Evolutionary conservation across 2,113 vertebrate species (phyloP).

Genomic region (Panthera tigris): DNA sequence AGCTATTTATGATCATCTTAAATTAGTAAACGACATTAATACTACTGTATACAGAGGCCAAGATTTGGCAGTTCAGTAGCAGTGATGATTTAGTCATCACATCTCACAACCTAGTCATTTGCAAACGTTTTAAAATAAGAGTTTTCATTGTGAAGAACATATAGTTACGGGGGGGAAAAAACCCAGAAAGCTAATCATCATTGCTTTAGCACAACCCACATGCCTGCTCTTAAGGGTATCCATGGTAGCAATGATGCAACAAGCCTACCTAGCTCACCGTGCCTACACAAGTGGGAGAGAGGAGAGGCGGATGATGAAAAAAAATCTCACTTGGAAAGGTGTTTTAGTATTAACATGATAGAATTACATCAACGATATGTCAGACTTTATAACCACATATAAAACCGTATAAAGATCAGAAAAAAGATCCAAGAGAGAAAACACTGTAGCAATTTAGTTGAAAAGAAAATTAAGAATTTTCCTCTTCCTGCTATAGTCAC

Average conservation of each 20-base stretch:
- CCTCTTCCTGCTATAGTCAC: not conserved
- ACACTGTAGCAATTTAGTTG: not conserved
- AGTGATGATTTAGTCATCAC: conserved; percentile 62
- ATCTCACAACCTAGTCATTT: conserved; percentile 69
- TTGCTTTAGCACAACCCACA: conserved; percentile 77
- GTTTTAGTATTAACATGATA: conserved; percentile 67
- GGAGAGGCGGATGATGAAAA: conserved; percentile 70
- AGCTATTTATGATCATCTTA: conserved; percentile 60
- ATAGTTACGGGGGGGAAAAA: conserved; percentile 8
- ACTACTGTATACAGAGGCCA: conserved; percentile 53
- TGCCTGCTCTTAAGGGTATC: conserved; percentile 85
- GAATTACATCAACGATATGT: conserved; percentile 63
- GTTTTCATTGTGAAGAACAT: conserved; percentile 68
- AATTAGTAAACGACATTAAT: conserved; percentile 67
- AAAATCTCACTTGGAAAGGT: conserved; percentile 75
- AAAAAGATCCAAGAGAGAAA: not conserved
- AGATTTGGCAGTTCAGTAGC: conserved; percentile 49
- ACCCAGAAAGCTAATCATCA: conserved; percentile 70
- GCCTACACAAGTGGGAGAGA: conserved; percentile 81
- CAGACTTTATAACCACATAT: conserved; percentile 47
- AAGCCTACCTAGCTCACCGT: conserved; percentile 83
- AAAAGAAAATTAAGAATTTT: conserved; percentile 56
- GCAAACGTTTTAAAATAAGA: conserved; percentile 70
- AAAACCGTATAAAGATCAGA: conserved; percentile 53
- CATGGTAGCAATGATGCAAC: conserved; percentile 88